Conservation (phyloP, 2,888 invertebrate genomes). For the Trissoscelio sp. region DNA sequence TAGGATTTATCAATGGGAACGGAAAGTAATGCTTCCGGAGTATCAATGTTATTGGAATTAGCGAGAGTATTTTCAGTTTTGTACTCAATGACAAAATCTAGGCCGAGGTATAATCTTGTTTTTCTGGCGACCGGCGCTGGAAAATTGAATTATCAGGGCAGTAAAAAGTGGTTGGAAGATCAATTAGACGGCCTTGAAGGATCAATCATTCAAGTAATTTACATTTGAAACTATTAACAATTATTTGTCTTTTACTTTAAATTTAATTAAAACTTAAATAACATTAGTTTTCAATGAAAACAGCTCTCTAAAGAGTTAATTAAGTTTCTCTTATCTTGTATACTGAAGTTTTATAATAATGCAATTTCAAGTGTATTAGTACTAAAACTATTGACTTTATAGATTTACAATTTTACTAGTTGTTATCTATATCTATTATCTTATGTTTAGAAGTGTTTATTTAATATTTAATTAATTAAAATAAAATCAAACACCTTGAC, state of each 20-base stretch:
- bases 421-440: not conserved
- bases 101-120: slow-evolving; percentile 91
- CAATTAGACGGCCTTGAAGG: slow-evolving; percentile 92
- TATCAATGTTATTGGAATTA: slow-evolving; percentile 93
- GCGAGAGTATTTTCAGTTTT: slow-evolving; percentile 94
- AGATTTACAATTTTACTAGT: not conserved
- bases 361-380: slow-evolving; percentile 20
- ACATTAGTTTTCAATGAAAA: not conserved
- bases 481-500: too few species aligned
- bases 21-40: slow-evolving; percentile 97
- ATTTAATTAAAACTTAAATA: too few species aligned
- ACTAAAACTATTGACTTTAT: not conserved
- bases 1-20: slow-evolving; percentile 94
- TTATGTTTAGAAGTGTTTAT: not conserved
- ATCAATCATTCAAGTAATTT: slow-evolving; percentile 88
- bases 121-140: slow-evolving; percentile 96
- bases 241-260: too few species aligned
- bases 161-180: slow-evolving; percentile 98
- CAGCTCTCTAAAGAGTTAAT: not conserved
- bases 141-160: slow-evolving; percentile 96
- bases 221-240: not conserved
- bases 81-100: slow-evolving; percentile 89
- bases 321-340: not conserved
- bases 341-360: not conserved
- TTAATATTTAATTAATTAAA: not conserved